Conservation (phyloP, 2,888 invertebrate species). For the Agrochola lychnidis region DNA sequence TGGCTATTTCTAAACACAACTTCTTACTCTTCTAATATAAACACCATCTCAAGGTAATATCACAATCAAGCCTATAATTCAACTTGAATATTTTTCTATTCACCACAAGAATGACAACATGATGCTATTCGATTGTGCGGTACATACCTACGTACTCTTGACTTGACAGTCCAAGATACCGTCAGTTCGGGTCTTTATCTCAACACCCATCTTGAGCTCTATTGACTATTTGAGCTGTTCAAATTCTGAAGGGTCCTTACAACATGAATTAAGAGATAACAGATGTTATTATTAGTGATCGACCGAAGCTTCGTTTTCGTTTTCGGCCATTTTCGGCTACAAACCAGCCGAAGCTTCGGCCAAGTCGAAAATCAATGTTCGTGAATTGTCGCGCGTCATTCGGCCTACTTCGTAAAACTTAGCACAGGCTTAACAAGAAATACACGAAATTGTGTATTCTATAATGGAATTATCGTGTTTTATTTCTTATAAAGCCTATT, state of each 20-base stretch:
- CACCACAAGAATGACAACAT: slow-evolving; percentile 64
- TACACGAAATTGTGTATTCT: too few relatives aligned
- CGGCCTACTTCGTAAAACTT: too few relatives aligned
- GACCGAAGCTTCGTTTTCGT: too few relatives aligned
- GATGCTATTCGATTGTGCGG: slow-evolving; percentile 69
- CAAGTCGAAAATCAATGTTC: too few relatives aligned
- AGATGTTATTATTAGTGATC: slow-evolving; percentile 29
- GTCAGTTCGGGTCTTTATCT: slow-evolving; percentile 75
- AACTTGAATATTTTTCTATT: slow-evolving; percentile 42
- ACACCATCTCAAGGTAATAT: slow-evolving; percentile 33
- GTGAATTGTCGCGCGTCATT: too few relatives aligned
- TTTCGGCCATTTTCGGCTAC: too few relatives aligned
- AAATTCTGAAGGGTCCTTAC: slow-evolving; percentile 70
- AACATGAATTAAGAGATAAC: slow-evolving; percentile 66
- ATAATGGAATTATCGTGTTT: too few relatives aligned
- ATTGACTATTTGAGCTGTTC: slow-evolving; percentile 69
- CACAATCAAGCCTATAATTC: slow-evolving; percentile 39
- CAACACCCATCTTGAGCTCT: slow-evolving; percentile 73
- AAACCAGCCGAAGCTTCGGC: too few relatives aligned
- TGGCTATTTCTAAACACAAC: slow-evolving; percentile 1
- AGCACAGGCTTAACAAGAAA: too few relatives aligned
- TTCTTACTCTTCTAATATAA: too few relatives aligned
- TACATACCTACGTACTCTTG: slow-evolving; percentile 51
- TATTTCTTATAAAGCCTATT: too few relatives aligned
- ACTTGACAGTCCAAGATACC: slow-evolving; percentile 77